Evolutionary conservation across 2,797 vertebrate species (phyloP), one percentile per base, ranked within the genome.

Genomic region (Myioborus miniatus): DNA sequence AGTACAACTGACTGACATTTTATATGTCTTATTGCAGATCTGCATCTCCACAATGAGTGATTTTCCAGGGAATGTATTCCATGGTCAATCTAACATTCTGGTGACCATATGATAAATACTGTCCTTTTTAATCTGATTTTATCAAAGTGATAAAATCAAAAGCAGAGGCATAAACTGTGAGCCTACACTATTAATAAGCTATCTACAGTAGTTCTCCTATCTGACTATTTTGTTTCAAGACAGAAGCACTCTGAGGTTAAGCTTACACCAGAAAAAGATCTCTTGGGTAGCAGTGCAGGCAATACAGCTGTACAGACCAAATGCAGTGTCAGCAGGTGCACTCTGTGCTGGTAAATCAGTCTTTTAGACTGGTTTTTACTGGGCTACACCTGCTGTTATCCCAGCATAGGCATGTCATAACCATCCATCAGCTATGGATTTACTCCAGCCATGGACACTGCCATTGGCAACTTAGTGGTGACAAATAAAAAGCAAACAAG

Each of bases 81-180:
- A 13, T 14, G 32, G 67, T 79, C 49, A 84, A 56, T 36, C 47
- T 63, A 84, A 82, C 52, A 70, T 76, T 82, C 37, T 74, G 20
- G 22, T 60, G 32, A 74, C n/a, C 1, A 0, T 32, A 84, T 43
- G 49, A 84, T 81, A 86, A 93, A 71, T 41, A 67, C 24, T 46
- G 11, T 34, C 34, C 30, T 89, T 70, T 84, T 74, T 34, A 7
- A 63, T 43, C 41, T 74, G n/a, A 60, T 87, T 71, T 93, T 84
- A 69, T 74, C 81, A 83, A 83, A 90, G 69, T 34, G 83, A 60
- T 30, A 68, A 85, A 68, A 76, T 53, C 49, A 80, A 86, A 87
- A 63, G 32, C 62, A 78, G 47, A 56, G 32, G 34, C 50, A 67
- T 52, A 82, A 92, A 55, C 15, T 47, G 23, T 63, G 59, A 76